These are phyloP conservation scores for Anthoscopus minutus DNA, from an alignment of 2,113 vertebrate genomes.

Conservation along the genomic window DNA sequence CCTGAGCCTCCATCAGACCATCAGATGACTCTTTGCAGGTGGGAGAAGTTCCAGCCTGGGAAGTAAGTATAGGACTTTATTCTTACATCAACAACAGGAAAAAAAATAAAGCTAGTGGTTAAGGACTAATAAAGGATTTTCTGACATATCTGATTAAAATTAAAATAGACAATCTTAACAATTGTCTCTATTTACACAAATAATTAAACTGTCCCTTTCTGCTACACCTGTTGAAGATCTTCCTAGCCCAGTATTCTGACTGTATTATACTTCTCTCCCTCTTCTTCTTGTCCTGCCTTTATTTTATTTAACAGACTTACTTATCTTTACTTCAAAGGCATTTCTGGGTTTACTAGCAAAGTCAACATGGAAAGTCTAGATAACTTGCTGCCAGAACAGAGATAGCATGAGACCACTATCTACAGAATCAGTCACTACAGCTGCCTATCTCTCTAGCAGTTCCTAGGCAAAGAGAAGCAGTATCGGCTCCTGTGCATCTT, in stretches of 20 bases:
- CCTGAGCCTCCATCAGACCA: background rate
- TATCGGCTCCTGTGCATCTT: background rate
- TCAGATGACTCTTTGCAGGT: background rate
- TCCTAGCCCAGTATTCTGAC: background rate
- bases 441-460: background rate
- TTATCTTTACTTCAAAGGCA: background rate
- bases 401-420: background rate
- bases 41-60: background rate
- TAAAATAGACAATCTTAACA: background rate
- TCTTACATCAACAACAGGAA: background rate
- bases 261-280: background rate
- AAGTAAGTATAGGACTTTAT: background rate
- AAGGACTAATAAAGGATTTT: background rate
- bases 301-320: background rate
- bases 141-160: background rate
- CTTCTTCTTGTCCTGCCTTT: background rate
- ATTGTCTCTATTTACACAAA: background rate
- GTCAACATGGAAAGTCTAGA: background rate
- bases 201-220: background rate
- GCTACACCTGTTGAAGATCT: background rate
- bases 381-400: background rate
- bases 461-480: background rate
- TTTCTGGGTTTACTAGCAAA: background rate
- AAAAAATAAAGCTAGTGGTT: background rate
- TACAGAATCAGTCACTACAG: background rate